These are phyloP conservation scores for Mastomys natalensis DNA, from an alignment of 2,113 vertebrate species.

Conservation along the genomic window DNA sequence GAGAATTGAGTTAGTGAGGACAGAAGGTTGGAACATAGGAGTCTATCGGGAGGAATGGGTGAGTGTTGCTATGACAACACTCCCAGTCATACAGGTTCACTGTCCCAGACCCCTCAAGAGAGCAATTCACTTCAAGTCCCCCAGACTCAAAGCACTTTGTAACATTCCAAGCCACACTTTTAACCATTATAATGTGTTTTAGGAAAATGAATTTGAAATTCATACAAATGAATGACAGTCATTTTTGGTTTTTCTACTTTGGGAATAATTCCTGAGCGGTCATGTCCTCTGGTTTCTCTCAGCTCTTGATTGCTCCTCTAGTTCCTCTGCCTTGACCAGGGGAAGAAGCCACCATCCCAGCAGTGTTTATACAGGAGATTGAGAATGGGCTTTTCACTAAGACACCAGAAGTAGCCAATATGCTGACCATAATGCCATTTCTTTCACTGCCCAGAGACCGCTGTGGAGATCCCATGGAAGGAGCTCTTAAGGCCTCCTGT, in stretches of 20 bases:
- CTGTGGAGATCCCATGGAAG: neutral
- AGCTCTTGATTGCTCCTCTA: neutral
- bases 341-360: neutral
- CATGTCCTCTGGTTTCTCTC: no score
- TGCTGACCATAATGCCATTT: neutral
- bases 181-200: neutral
- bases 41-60: neutral
- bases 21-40: neutral
- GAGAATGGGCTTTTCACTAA: neutral
- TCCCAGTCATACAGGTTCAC: no score
- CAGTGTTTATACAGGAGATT: neutral
- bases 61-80: neutral
- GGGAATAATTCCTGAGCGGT: neutral
- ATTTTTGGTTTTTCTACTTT: neutral
- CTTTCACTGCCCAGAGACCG: neutral
- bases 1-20: neutral
- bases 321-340: neutral
- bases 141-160: neutral
- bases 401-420: neutral
- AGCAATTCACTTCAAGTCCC: neutral
- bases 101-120: neutral
- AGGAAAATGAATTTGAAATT: neutral
- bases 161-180: neutral
- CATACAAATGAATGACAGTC: neutral
- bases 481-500: neutral